Conservation (phyloP, 2,113 vertebrate genomes). For the Helogale parvula region DNA sequence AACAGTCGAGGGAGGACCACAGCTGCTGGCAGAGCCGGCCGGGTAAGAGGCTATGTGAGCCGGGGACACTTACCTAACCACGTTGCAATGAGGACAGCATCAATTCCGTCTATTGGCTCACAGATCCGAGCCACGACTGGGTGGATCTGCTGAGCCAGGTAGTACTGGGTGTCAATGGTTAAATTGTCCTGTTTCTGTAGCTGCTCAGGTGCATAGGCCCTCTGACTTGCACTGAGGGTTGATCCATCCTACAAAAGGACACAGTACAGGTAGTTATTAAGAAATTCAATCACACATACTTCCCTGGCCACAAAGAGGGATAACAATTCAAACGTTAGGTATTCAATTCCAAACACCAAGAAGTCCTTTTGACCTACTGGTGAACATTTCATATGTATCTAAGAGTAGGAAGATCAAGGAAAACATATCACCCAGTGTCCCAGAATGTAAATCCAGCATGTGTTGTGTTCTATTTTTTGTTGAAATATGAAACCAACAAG, state of each 20-base stretch:
- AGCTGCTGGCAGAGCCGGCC: rapidly evolving
- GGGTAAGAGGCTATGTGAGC: not conserved
- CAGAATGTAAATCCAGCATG: conserved; percentile 83
- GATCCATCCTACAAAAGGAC: conserved; percentile 92
- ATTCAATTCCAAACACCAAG: conserved; percentile 46
- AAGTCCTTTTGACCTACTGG: conserved; percentile 58
- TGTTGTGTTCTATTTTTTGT: conserved; percentile 76
- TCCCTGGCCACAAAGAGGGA: not conserved
- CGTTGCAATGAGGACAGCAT: conserved; percentile 93
- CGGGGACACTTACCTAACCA: conserved; percentile 91
- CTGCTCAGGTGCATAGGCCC: conserved; percentile 96
- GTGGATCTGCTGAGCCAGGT: conserved; percentile 97
- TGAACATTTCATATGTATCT: conserved; percentile 72
- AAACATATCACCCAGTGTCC: conserved; percentile 60
- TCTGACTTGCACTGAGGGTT: conserved; percentile 92
- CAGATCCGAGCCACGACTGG: conserved; percentile 98
- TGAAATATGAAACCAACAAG: conserved; percentile 82
- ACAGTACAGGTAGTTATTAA: not conserved
- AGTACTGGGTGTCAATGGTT: conserved; percentile 95
- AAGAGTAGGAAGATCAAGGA: conserved; percentile 67
- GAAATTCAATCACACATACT: not conserved
- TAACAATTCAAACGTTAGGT: conserved; percentile 8
- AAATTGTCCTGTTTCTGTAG: conserved; percentile 95
- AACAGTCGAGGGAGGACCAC: rapidly evolving
- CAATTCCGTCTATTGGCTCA: conserved; percentile 97